Evolutionary conservation across 2,113 vertebrate species (phyloP).

Genomic region (Ibidorhyncha struthersii): DNA sequence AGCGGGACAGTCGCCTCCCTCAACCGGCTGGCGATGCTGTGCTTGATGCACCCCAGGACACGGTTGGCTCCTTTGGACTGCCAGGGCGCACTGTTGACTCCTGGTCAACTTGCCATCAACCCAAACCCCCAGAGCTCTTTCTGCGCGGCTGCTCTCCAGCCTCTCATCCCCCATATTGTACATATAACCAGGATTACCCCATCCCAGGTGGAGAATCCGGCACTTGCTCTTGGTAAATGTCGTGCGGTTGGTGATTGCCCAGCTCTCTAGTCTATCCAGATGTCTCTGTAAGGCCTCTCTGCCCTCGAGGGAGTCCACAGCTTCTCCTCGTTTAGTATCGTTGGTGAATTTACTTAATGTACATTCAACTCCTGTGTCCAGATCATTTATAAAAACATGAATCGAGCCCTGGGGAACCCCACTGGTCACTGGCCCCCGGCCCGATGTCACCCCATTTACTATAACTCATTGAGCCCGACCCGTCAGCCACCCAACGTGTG

Average conservation of each 20-base stretch:
- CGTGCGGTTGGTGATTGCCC: not conserved
- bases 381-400: not conserved
- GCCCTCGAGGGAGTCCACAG: not conserved
- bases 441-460: not conserved
- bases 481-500: not conserved
- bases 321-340: not conserved
- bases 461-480: not conserved
- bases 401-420: not conserved
- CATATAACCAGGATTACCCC: not conserved
- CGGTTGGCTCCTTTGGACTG: not conserved
- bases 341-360: not conserved
- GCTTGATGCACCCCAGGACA: not conserved
- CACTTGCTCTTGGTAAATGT: not conserved
- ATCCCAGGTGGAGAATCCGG: not conserved
- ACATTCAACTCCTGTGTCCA: not conserved
- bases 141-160: not conserved
- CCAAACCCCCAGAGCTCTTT: not conserved
- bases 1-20: not conserved
- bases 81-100: not conserved
- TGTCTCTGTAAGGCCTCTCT: not conserved
- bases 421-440: not conserved
- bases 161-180: not conserved
- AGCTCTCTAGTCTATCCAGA: not conserved
- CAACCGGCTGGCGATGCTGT: accelerated
- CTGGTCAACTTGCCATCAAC: not conserved